phyloP scores from a whole-genome alignment of 2,797 vertebrate species.

The Peromyscus attwateri region DNA sequence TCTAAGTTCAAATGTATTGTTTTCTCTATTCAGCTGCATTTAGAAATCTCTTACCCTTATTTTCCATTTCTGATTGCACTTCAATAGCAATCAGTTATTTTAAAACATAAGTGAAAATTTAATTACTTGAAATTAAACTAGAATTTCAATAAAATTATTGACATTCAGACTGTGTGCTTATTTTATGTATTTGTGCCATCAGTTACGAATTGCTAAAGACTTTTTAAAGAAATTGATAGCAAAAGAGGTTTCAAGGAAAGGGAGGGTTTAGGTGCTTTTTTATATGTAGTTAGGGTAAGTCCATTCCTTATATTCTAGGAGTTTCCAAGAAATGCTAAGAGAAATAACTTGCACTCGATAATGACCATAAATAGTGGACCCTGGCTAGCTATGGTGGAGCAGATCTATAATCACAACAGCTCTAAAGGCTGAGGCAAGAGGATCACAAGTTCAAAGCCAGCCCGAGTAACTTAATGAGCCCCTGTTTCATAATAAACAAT shows the following conservation, averaged over 20 bases:
- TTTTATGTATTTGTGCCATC: constrained; percentile 52
- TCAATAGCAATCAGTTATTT: constrained; percentile 56
- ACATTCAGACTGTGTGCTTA: constrained; percentile 27
- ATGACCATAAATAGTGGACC: background rate
- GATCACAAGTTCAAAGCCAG: background rate
- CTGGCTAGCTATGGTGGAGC: background rate
- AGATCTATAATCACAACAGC: background rate
- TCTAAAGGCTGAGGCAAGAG: background rate
- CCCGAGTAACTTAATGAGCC: background rate
- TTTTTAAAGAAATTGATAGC: constrained; percentile 55
- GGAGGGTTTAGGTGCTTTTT: constrained; percentile 49
- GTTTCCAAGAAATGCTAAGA: background rate
- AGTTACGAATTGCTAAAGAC: background rate
- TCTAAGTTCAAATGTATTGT: constrained; percentile 15
- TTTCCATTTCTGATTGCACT: constrained; percentile 54
- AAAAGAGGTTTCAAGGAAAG: background rate
- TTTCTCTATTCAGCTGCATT: constrained; percentile 56
- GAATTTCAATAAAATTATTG: constrained; percentile 43
- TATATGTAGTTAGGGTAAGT: background rate
- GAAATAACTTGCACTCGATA: background rate
- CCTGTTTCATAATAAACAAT: background rate
- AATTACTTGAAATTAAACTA: constrained; percentile 66
- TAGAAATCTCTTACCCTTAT: constrained; percentile 52
- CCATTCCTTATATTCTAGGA: background rate
- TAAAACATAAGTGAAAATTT: constrained; percentile 62